Evolutionary conservation across 2,888 invertebrate species (phyloP), one percentile per base, ranked within the genome.

Genomic region (Rhingia rostrata): DNA sequence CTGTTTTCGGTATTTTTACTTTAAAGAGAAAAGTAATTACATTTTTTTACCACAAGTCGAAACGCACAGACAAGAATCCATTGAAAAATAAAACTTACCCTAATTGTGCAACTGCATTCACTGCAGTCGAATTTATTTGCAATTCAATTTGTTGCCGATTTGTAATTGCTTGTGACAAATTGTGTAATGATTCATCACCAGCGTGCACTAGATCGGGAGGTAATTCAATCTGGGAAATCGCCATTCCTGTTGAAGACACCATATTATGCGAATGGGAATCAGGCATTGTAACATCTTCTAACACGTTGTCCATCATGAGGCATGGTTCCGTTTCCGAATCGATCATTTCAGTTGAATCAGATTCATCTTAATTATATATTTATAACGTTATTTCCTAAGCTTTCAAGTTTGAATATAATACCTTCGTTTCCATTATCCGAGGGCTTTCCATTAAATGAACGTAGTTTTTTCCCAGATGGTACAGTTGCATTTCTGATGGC

Each of bases 241-340:
- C 83, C 88, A 93, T 92, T 87, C 94, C 93, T 64, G 93, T 92
- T 53, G 94, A 94, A 67, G 94, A 94, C 30, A 94, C 93, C 93
- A 94, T 93, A 89, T 94, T 94, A 87, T 94, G 94, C 5, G 94
- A 93, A 89, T 94, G 94, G 10, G 94, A 94, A 88, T 95, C 94
- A 0, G 93, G 94, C 84, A 94, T 91, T 37, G 93, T 92, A 14
- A 94, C 94, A 88, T 94, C 94, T 90, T 94, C 94, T 80, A 94
- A 88, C 35, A 94, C 96, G 66, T 95, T 95, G 88, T 96, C 96
- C 93, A 96, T 96, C 93, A 96, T 95, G 30, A 96, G 92, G 87
- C 95, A 95, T 0, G 96, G 96, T 88, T 96, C 96, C 0, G 96
- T 96, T 92, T 96, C 96, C 0, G 96, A 96, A 90, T 96, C 96